Base-by-base conservation (phyloP, 2,113 vertebrate genomes). In the Paramisgurnus dabryanus region DNA sequence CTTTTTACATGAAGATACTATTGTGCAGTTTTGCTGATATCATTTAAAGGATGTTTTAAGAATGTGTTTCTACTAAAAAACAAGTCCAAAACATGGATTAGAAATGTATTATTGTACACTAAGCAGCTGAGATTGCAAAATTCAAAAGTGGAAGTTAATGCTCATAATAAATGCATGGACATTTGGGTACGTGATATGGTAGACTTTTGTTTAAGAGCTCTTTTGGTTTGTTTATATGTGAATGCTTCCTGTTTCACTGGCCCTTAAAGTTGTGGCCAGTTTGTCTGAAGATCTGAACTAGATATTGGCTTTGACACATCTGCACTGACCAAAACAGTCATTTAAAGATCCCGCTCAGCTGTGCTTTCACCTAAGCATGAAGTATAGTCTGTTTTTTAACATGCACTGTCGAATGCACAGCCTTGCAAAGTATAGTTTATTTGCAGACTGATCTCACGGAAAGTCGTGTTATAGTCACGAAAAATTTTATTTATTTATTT, bases 221-320 rank as follows among this genome's bases (percentile, higher is more conserved):
- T 34, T 65, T 18, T 64, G 45, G 18, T 65, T 49, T 65, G 74
- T 75, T 64, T 64, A 34, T 49, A 27, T 60, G 58, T 49, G 58
- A 64, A 22, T 66, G 45, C 50, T 76, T 76, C 63, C 47, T 64
- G 73, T 34, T 76, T 61, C 7, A 45, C 71, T 47, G 8, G 34
- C 40, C 2, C 12, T 58, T 18, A 72, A 12, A 41, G 9, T 43
- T 72, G 53, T 34, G 34, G 39, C 22, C 58, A 61, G 17, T 76
- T 6, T 65, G 60, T 34, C 13, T 50, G 45, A 18, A 65, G 43
- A 50, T 50, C 27, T 17, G 45, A 65, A n/a, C 6, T 27, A n/a
- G 22, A 45, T 64, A 64, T 34, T 75, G 61, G 6, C 40, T 45
- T 64, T 22, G 17, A 11, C 10, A 13, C 3, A 45, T 15, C 49